phyloP scores from a whole-genome alignment of 2,113 vertebrate genomes.

The Chaenocephalus aceratus region DNA sequence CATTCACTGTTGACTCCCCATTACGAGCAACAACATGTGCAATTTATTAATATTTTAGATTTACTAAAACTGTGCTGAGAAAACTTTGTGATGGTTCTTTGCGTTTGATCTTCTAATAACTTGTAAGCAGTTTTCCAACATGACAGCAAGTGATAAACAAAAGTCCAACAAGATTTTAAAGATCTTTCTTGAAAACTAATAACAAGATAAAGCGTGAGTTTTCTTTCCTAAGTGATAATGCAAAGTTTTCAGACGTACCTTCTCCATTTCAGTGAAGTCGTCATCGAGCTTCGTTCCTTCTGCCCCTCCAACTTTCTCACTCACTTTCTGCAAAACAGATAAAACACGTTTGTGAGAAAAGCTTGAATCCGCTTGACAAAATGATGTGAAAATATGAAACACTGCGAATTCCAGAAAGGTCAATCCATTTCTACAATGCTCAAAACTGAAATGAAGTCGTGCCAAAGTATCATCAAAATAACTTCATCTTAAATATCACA shows the following conservation, averaged over 20 bases:
- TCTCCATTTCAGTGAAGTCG: slow-evolving; percentile 97
- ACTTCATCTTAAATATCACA: background rate
- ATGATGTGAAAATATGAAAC: too few relatives aligned
- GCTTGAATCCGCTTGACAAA: too few relatives aligned
- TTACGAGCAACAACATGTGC: background rate
- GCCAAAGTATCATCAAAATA: background rate
- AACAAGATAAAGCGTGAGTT: background rate
- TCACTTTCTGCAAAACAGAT: slow-evolving; percentile 90
- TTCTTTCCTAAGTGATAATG: background rate
- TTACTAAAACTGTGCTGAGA: background rate
- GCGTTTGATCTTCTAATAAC: background rate
- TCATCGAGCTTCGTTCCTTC: slow-evolving; percentile 97
- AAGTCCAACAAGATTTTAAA: background rate
- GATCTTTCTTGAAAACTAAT: background rate
- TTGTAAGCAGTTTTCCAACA: background rate
- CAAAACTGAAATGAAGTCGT: background rate
- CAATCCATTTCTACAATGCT: background rate
- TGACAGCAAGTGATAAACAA: too few relatives aligned
- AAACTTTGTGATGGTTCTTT: background rate
- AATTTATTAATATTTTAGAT: background rate
- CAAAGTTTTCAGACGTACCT: slow-evolving; percentile 80
- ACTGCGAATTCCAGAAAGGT: background rate
- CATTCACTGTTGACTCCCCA: background rate
- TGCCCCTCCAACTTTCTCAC: slow-evolving; percentile 95
- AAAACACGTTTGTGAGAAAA: background rate